Base-by-base conservation (phyloP, 2,888 invertebrate species). In the Lasioglossum marginatum region DNA sequence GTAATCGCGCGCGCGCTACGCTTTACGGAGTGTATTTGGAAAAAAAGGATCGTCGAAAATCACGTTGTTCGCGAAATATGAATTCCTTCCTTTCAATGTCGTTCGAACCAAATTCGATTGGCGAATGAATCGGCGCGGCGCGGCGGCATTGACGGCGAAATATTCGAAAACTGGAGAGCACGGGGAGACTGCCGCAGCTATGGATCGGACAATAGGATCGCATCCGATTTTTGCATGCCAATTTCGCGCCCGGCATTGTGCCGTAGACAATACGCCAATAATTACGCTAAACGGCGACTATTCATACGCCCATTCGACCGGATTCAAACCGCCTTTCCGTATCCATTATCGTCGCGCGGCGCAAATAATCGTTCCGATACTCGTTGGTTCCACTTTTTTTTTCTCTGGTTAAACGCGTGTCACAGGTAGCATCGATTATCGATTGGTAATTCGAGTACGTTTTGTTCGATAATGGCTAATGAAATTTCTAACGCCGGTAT, bases 161-260 rank as follows among this genome's bases (percentile, higher is more conserved):
- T 92, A 92, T 92, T 91, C 91, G 92, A 92, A 93, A 92, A 92
- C 91, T 90, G 81, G 84, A 81, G 87, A 85, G 84, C 72, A 66
- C 78, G 81, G 83, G 81, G 84, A 72, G 79, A 83, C 77, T 63
- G 84, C 76, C 85, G 87, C 81, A 79, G 88, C 83, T 83, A 86
- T 83, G 85, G 89, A 92, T 93, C 92, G 94, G 92, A 94, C 94
- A 94, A 94, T 94, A 92, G 94, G 93, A 94, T 94, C 93, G 94
- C 93, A 93, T 94, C 93, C 94, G 94, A 94, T 94, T 94, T 94
- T 94, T 94, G 94, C 94, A 94, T 94, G 94, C 93, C 94, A 94
- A 94, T 94, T 94, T 94, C 91, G 93, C 92, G 92, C 89, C 87
- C 86, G 90, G 94, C 93, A 94, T 94, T 94, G 94, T 94, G 88